phyloP scores from a whole-genome alignment of 2,797 vertebrate genomes.

The Sorex maritimensis region DNA sequence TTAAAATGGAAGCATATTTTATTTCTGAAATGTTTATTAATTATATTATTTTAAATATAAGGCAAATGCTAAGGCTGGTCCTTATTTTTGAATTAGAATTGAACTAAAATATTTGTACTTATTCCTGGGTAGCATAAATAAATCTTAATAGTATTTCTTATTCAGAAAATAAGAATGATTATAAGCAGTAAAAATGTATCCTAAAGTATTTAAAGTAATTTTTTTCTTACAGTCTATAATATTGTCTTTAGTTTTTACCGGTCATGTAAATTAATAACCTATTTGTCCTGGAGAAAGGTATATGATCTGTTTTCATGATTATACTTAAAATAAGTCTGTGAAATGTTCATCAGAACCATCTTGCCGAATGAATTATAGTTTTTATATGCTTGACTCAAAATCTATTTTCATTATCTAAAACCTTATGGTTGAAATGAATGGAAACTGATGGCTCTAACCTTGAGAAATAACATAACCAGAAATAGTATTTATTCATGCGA shows the following conservation, averaged over 20 bases:
- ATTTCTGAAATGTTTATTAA: conserved; percentile 61
- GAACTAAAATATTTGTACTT: conserved; percentile 40
- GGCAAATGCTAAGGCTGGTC: neutral
- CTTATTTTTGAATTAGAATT: conserved; percentile 51
- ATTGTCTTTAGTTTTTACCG: conserved; percentile 57
- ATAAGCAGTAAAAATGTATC: conserved; percentile 45
- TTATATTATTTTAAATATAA: conserved; percentile 68
- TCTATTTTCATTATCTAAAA: neutral
- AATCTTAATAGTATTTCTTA: conserved; percentile 28
- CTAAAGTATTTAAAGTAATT: neutral
- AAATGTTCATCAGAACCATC: neutral
- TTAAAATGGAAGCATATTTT: conserved; percentile 44
- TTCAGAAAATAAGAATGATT: conserved; percentile 62
- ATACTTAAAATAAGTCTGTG: neutral
- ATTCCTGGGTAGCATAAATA: neutral
- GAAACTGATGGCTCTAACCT: conserved; percentile 35
- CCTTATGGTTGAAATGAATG: conserved; percentile 7
- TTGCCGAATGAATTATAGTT: neutral
- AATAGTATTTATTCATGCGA: neutral
- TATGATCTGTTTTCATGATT: conserved; percentile 14
- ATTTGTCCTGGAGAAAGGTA: neutral
- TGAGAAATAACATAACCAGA: neutral
- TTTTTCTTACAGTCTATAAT: conserved; percentile 21
- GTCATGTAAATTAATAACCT: neutral
- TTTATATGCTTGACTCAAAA: conserved; percentile 51